A percentile compares a stretch with the other conserved stretches of the same genome.
phyloP scores from a whole-genome alignment of 2,113 vertebrate species.

The Phyllostomus discolor region DNA sequence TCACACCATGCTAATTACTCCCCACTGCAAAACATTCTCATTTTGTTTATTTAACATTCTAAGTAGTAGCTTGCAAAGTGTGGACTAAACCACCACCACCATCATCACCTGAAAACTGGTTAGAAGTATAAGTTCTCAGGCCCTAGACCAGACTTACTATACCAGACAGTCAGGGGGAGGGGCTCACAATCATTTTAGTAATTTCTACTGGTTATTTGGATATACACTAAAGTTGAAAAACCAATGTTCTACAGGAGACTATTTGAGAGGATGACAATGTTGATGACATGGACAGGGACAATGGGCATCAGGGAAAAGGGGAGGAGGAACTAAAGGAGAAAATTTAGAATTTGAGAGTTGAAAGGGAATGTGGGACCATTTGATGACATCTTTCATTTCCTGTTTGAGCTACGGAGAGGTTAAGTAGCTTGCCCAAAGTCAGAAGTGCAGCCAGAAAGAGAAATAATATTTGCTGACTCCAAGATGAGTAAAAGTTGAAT shows the following conservation, averaged over 20 bases:
- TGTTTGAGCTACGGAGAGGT: background rate
- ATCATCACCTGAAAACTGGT: background rate
- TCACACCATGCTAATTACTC: background rate
- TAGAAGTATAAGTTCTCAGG: background rate
- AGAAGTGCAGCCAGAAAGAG: background rate
- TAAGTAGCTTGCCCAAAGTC: background rate
- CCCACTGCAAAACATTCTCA: background rate
- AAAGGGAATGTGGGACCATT: background rate
- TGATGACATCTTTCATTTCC: background rate
- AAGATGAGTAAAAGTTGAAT: background rate
- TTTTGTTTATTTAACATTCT: background rate
- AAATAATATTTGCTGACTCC: background rate
- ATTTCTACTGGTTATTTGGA: background rate
- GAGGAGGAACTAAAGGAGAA: background rate
- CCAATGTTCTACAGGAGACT: background rate
- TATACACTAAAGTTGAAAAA: background rate
- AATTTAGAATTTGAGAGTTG: background rate
- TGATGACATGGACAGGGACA: background rate
- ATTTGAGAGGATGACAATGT: background rate
- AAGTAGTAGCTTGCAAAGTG: background rate
- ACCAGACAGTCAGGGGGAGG: background rate
- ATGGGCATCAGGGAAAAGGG: background rate
- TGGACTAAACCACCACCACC: background rate
- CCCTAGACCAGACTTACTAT: rapidly evolving
- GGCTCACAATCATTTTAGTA: background rate